Base-by-base conservation (phyloP, 2,113 vertebrate species). In the Zosterops hypoxanthus region DNA sequence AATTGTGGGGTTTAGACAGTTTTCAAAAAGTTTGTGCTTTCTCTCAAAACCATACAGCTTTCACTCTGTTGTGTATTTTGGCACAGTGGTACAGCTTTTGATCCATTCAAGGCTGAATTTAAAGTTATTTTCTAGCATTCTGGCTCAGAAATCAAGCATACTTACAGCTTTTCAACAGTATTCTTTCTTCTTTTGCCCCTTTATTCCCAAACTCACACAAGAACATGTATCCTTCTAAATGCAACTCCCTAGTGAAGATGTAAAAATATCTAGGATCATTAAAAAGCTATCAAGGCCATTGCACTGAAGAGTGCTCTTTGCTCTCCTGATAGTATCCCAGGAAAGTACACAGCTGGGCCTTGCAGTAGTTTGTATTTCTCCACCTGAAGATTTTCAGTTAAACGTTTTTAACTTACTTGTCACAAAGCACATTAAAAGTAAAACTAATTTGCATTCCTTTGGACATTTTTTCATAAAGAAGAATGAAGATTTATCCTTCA, bases 251-350 rank as follows among this genome's bases (percentile, higher is more conserved):
- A 68, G 56, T 8, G 44, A 94, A 94, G 71, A 86, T n/a, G 33
- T 71, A 69, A 92, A 94, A 95, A 86, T 26, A 90, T 6, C 78
- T 2, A 70, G 60, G 53, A 77, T 55, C 76, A 63, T 95, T 94
- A 96, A 93, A 92, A 90, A 90, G 52, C 44, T 76, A 96, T 86
- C 71, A 86, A 71, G 60, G 57, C 33, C 0, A 0, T 49, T 63
- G 60, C 44, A 68, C 29, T 71, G 47, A 12, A 42, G 87, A 90
- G 71, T 25, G n/a, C 71, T 93, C 75, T 88, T 70, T 53, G 55
- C 78, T 88, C 42, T 88, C 92, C 39, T 56, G 56, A 85, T 11
- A 90, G 66, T 59, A 82, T 14, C 66, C 56, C 0, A 7, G 39
- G 39, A 39, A 39, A 39, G 39, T 39, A 39, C 39, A 39, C 80